phyloP scores from a whole-genome alignment of 2,888 invertebrate species.

The Alitta virens region DNA sequence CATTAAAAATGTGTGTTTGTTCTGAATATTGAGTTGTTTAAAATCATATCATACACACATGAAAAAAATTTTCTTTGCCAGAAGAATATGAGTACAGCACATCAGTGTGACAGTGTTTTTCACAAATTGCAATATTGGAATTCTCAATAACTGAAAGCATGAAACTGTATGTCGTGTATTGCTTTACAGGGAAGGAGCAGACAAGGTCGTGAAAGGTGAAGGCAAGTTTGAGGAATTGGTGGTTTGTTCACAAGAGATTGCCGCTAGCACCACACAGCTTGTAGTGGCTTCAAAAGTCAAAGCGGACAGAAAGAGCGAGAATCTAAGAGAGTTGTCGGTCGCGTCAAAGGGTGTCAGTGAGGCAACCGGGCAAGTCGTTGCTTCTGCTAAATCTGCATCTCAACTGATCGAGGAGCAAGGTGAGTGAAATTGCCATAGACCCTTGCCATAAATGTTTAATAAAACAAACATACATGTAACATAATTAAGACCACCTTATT shows the following conservation, averaged over 20 bases:
- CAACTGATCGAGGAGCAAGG: slow-evolving; percentile 81
- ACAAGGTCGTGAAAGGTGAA: slow-evolving; percentile 77
- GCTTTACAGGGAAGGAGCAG: slow-evolving; percentile 76
- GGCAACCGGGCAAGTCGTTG: slow-evolving; percentile 89
- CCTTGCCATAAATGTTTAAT: too few species aligned
- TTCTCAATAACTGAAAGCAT: too few species aligned
- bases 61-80: too few species aligned
- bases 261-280: slow-evolving; percentile 93
- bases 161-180: not conserved
- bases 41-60: too few species aligned
- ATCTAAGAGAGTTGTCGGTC: slow-evolving; percentile 75
- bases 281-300: slow-evolving; percentile 94
- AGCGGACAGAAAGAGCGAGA: slow-evolving; percentile 79
- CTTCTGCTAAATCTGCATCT: slow-evolving; percentile 86
- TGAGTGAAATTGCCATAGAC: slow-evolving; percentile 55
- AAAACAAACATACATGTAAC: too few species aligned
- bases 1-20: too few species aligned
- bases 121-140: too few species aligned
- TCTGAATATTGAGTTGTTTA: too few species aligned
- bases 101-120: too few species aligned
- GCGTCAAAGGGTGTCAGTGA: slow-evolving; percentile 87
- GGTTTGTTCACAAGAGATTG: slow-evolving; percentile 94
- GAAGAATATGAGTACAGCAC: too few species aligned
- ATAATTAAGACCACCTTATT: too few species aligned
- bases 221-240: slow-evolving; percentile 90